These are phyloP conservation scores for Oceanodroma leucorhoa DNA, from an alignment of 2,797 vertebrate species.

Conservation along the genomic window DNA sequence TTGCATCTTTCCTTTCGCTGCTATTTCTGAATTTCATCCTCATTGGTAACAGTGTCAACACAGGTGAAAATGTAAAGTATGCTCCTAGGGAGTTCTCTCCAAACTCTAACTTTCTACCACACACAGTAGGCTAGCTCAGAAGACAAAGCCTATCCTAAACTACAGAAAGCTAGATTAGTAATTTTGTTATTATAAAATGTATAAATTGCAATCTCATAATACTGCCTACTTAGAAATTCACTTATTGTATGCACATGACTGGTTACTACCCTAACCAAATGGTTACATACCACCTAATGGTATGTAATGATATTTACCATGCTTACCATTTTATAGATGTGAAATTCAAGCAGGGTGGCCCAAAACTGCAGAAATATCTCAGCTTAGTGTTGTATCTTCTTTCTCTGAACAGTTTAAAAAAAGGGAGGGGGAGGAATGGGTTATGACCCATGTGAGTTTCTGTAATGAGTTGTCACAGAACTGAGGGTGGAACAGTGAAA, in stretches of 20 bases:
- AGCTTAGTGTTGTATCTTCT: not conserved
- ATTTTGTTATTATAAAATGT: not conserved
- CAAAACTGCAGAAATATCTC: not conserved
- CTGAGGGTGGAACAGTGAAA: not conserved
- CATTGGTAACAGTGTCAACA: not conserved
- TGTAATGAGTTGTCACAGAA: not conserved
- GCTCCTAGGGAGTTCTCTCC: not conserved
- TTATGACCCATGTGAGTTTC: not conserved
- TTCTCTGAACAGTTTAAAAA: not conserved
- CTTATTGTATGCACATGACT: not conserved
- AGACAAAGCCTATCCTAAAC: not conserved
- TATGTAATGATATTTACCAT: not conserved
- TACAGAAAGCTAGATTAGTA: not conserved
- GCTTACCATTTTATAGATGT: not conserved
- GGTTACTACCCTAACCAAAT: not conserved
- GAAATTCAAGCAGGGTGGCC: not conserved
- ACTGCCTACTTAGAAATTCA: not conserved
- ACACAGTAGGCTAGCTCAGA: not conserved
- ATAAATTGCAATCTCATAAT: not conserved
- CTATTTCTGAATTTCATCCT: not conserved
- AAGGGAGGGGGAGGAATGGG: accelerated
- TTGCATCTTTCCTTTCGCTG: not conserved
- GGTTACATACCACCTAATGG: not conserved
- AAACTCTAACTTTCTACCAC: not conserved
- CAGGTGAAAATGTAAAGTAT: not conserved